Percentiles rank a stretch among this genome's conserved stretches.
phyloP scores from a whole-genome alignment of 2,797 vertebrate genomes.

The Carduelis carduelis region DNA sequence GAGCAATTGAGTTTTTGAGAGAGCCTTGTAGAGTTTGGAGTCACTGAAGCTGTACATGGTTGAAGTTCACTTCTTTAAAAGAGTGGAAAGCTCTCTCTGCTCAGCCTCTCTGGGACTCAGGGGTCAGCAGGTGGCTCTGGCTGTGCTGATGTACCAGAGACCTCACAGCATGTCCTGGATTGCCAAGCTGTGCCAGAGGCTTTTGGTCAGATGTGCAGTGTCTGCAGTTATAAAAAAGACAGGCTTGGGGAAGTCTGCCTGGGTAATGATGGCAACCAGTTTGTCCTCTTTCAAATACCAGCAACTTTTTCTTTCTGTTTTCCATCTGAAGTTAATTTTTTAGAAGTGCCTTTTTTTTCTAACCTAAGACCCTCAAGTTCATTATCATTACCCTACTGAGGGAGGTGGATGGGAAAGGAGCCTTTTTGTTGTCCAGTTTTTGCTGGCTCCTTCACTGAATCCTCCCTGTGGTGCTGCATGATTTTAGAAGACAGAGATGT shows the following conservation, averaged over 20 bases:
- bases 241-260: neutral
- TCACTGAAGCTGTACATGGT: neutral
- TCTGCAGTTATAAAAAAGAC: neutral
- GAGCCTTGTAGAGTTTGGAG: neutral
- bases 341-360: neutral
- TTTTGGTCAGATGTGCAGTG: neutral
- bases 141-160: neutral
- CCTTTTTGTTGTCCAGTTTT: neutral
- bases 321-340: neutral
- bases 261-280: neutral
- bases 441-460: neutral
- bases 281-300: neutral
- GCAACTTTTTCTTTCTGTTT: neutral
- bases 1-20: neutral
- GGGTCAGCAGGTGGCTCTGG: neutral
- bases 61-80: neutral
- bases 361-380: neutral
- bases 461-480: neutral
- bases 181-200: neutral
- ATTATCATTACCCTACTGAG: neutral
- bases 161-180: neutral
- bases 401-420: neutral
- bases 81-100: neutral
- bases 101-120: accelerated
- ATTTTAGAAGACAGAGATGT: neutral